Conservation (phyloP, 2,888 invertebrate species). For the Latrodectus hesperus region DNA sequence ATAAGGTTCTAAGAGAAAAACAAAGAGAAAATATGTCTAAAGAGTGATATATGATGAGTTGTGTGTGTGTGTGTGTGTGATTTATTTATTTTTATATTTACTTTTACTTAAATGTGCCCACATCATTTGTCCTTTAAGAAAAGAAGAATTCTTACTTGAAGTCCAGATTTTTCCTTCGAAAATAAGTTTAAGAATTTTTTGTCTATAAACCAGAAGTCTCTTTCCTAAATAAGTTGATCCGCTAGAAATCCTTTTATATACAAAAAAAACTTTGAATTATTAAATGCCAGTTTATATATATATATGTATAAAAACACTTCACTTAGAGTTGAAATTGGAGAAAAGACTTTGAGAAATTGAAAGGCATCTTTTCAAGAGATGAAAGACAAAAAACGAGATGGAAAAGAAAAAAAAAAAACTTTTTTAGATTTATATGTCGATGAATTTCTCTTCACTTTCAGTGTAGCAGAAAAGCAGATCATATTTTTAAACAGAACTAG, state of each 20-base stretch:
- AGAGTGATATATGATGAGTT: too few relatives aligned
- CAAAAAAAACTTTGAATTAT: constrained; percentile 61
- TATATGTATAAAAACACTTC: constrained; percentile 36
- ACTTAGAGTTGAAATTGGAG: constrained; percentile 64
- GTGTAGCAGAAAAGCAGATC: constrained; percentile 38
- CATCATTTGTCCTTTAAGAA: too few relatives aligned
- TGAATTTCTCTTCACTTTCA: constrained; percentile 50
- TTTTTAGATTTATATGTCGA: constrained; percentile 61
- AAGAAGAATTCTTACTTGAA: background rate
- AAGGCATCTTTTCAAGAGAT: constrained; percentile 48
- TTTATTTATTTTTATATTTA: constrained; percentile 3
- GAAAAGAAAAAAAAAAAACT: constrained; percentile 15
- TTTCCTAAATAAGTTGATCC: constrained; percentile 41
- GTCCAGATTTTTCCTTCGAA: background rate
- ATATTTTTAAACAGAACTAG: constrained; percentile 20
- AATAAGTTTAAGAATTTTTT: background rate
- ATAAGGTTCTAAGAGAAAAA: too few relatives aligned
- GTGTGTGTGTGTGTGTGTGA: too few relatives aligned
- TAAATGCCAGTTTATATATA: constrained; percentile 48
- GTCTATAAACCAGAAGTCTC: constrained; percentile 18
- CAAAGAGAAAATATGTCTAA: too few relatives aligned
- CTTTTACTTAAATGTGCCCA: background rate
- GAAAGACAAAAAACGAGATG: constrained; percentile 48
- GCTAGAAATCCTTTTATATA: constrained; percentile 24
- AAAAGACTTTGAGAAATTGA: constrained; percentile 67